Conservation (phyloP, 2,888 invertebrate species). For the Tolmerus cingulatus region DNA sequence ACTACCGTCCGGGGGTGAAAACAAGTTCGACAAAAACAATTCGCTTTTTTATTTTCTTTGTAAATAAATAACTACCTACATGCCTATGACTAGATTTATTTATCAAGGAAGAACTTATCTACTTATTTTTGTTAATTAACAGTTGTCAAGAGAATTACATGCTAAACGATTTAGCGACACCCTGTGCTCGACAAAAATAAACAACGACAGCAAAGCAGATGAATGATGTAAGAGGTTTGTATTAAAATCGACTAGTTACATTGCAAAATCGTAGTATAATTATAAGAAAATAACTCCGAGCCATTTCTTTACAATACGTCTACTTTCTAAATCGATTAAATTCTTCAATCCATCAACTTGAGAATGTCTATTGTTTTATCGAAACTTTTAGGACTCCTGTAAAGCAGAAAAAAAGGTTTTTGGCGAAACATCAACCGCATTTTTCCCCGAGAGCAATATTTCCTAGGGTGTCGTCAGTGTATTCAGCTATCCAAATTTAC, state of each 20-base stretch:
- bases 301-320: background rate
- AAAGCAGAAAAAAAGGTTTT: too few species aligned
- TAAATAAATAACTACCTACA: constrained; percentile 9
- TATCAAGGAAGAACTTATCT: constrained; percentile 13
- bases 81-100: constrained; percentile 25
- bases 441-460: background rate
- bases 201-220: too few species aligned
- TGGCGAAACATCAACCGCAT: too few species aligned
- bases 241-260: too few species aligned
- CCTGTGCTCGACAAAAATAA: background rate
- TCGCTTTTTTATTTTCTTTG: background rate
- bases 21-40: background rate
- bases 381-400: too few species aligned
- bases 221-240: too few species aligned
- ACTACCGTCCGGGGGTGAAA: background rate
- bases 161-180: background rate
- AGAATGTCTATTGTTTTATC: background rate
- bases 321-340: background rate
- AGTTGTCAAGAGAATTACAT: background rate
- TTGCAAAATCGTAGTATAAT: too few species aligned
- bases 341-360: background rate
- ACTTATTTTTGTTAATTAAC: constrained; percentile 30
- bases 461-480: background rate
- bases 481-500: background rate
- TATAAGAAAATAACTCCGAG: too few species aligned